Percentiles rank a stretch among this genome's conserved stretches.
phyloP scores from a whole-genome alignment of 2,797 vertebrate genomes.

The Syngnathus rostellatus region DNA sequence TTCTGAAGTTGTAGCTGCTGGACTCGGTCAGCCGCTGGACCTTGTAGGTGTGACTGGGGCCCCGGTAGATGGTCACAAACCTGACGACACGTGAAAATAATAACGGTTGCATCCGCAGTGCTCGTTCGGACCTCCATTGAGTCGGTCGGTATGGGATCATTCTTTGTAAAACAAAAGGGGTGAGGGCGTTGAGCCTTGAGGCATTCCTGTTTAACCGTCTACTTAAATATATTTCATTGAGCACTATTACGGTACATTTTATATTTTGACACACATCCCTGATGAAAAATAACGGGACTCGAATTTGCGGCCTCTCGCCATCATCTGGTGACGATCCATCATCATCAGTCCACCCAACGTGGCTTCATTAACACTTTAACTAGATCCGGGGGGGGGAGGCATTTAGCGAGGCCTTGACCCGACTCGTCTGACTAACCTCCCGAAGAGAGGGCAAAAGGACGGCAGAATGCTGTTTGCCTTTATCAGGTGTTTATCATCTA shows the following conservation, averaged over 20 bases:
- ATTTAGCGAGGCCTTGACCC: background rate
- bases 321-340: background rate
- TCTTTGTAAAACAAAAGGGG: background rate
- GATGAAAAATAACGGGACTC: background rate
- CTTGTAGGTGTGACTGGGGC: slow-evolving; percentile 96
- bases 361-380: background rate
- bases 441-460: background rate
- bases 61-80: slow-evolving; percentile 90
- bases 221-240: background rate
- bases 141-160: background rate
- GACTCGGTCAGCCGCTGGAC: slow-evolving; percentile 89
- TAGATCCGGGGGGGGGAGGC: background rate
- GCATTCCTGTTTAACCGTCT: background rate
- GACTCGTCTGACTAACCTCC: background rate
- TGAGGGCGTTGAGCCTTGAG: background rate
- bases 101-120: too few species aligned
- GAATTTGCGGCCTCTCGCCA: background rate
- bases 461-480: background rate
- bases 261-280: background rate
- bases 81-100: slow-evolving; percentile 47
- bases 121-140: too few species aligned
- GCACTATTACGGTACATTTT: background rate
- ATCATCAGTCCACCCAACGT: background rate
- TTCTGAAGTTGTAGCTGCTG: slow-evolving; percentile 89
- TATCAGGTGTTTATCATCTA: background rate